Base-by-base conservation (phyloP, 1,140 invertebrate genomes). In the Centruroides sculpturatus region DNA sequence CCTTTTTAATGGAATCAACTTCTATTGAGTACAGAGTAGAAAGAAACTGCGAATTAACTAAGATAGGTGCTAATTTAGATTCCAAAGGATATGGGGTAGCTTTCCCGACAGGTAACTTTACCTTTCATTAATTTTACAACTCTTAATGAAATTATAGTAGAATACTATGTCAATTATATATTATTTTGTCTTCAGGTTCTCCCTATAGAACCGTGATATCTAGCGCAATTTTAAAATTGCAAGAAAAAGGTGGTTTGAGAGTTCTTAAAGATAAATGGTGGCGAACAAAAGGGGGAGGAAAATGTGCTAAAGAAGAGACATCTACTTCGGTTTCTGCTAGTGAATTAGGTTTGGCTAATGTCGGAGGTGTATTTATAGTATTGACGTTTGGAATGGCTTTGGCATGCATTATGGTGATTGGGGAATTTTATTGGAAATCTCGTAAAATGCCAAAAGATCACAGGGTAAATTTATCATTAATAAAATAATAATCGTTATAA, bases 11-110 rank as follows among this genome's bases (percentile, higher is more conserved):
- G 89, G 91, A 94, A 77, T 92, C 89, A 8, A 91, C 89, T 3
- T 88, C 87, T 10, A 68, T 75, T 60, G 89, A 94, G 71, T 94
- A 93, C 71, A 85, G 89, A 47, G 86, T 91, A 7, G 89, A 92
- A 69, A 79, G 89, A 63, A 89, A 92, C 70, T 95, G 91, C 70
- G 86, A 92, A 67, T 79, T 94, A 3, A 90, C 87, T 4, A 87
- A 92, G 79, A 84, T 94, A 48, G 91, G 90, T 9, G 85, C 87
- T 46, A 83, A 92, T 74, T 74, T 95, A 35, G 91, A 94, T 71
- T 91, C 87, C 0, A 94, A 94, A 72, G 89, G 89, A 70, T 93
- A 93, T 71, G 90, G 90, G 53, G 90, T 94, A 61, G 90, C 89
- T n/a, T 86, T 90, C 77, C 87, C 88, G 49, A 88, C 87, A 69